phyloP scores from a whole-genome alignment of 1,140 invertebrate species.

The Agrilus planipennis region DNA sequence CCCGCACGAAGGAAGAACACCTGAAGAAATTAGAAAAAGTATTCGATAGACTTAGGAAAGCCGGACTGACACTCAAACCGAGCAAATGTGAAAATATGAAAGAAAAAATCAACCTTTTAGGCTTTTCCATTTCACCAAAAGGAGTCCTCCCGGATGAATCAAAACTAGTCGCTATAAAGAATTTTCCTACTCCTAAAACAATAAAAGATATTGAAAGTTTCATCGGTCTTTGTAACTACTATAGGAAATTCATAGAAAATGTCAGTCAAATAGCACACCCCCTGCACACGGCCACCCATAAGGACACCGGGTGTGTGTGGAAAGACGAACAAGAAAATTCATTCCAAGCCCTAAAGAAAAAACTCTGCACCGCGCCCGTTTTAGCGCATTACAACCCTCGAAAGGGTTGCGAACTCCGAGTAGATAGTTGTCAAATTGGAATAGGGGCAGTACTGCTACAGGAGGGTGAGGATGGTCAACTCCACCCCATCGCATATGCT shows the following conservation, averaged over 20 bases:
- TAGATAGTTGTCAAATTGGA: constrained; percentile 13
- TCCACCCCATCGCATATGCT: constrained; percentile 17
- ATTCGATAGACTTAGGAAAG: constrained; percentile 1
- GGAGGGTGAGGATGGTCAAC: constrained; percentile 6
- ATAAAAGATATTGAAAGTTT: constrained; percentile 9
- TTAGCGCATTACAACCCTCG: constrained; percentile 15
- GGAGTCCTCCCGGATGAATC: not conserved
- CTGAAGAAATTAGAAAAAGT: not conserved
- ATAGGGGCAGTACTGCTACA: constrained; percentile 15
- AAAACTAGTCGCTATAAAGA: constrained; percentile 2
- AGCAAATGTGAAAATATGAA: constrained; percentile 4
- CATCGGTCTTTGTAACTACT: constrained; percentile 20
- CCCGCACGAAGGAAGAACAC: constrained; percentile 1
- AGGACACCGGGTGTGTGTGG: constrained; percentile 9
- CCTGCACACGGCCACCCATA: constrained; percentile 18
- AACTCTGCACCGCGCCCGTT: constrained; percentile 10
- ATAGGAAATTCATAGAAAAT: constrained; percentile 27
- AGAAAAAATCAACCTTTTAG: constrained; percentile 2
- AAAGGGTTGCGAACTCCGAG: constrained; percentile 9
- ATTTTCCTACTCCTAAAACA: not conserved
- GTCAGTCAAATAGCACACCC: constrained; percentile 25
- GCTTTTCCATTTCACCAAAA: not conserved
- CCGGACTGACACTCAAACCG: constrained; percentile 4
- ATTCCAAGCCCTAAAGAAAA: constrained; percentile 11
- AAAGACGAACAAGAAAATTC: not conserved